Percentiles rank a stretch among this genome's conserved stretches.
These are phyloP conservation scores for Mythimna ferrago DNA, from an alignment of 2,888 invertebrate species.

Conservation along the genomic window DNA sequence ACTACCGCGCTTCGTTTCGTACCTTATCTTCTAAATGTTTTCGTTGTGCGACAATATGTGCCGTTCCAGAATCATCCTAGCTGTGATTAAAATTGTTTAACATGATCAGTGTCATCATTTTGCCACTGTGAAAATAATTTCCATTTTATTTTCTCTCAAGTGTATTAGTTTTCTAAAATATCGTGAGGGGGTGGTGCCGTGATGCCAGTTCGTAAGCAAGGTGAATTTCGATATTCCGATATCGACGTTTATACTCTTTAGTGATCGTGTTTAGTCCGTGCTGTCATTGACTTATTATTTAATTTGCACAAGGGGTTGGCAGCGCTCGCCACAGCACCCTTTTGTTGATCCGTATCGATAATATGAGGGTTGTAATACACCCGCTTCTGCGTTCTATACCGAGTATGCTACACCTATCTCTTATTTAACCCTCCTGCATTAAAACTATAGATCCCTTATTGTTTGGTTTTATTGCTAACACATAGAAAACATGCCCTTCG, in stretches of 20 bases:
- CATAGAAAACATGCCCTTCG: constrained; percentile 48
- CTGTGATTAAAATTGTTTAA: constrained; percentile 84
- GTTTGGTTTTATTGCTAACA: constrained; percentile 48
- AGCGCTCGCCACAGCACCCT: constrained; percentile 72
- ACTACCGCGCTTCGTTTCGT: constrained; percentile 82
- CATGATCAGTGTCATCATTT: constrained; percentile 77
- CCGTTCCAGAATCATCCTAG: constrained; percentile 78
- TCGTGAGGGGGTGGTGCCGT: constrained; percentile 89
- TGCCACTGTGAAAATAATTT: constrained; percentile 79
- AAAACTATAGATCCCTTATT: constrained; percentile 43
- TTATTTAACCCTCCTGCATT: constrained; percentile 40
- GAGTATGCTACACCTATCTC: constrained; percentile 32
- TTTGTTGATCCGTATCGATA: constrained; percentile 76
- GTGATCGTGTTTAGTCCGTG: constrained; percentile 49
- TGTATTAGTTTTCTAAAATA: constrained; percentile 84
- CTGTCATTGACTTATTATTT: constrained; percentile 67
- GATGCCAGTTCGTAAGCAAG: constrained; percentile 95
- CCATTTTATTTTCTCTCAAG: constrained; percentile 80
- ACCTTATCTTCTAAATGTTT: constrained; percentile 86
- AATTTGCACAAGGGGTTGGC: constrained; percentile 70
- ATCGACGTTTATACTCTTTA: constrained; percentile 57
- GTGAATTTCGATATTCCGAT: constrained; percentile 84
- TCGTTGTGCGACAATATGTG: constrained; percentile 84
- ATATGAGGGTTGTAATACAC: constrained; percentile 73
- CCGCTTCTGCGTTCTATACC: constrained; percentile 52